phyloP scores from a whole-genome alignment of 1,140 invertebrate species.

The Bemisia tabaci region DNA sequence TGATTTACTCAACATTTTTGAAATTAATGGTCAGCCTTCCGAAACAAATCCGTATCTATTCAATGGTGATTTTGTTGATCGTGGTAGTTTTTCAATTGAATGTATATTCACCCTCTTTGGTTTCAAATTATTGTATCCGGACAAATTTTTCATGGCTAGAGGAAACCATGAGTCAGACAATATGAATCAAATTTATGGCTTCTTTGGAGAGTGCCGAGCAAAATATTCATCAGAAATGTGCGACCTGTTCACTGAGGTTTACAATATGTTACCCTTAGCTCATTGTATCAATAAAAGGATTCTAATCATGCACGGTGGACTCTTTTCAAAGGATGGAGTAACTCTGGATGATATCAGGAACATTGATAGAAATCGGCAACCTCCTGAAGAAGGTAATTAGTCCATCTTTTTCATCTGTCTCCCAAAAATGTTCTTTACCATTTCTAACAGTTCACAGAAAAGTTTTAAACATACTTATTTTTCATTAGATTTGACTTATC shows the following conservation, averaged over 20 bases:
- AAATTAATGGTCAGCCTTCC: conserved; percentile 90
- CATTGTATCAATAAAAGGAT: conserved; percentile 90
- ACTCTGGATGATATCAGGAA: conserved; percentile 80
- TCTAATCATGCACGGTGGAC: conserved; percentile 87
- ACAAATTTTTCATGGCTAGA: conserved; percentile 74
- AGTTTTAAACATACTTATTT: too few species aligned
- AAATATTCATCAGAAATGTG: conserved; percentile 93
- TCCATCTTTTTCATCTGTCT: conserved; percentile 8
- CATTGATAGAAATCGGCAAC: conserved; percentile 84
- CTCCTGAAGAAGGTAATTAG: conserved; percentile 76
- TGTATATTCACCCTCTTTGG: conserved; percentile 97
- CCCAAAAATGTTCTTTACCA: too few species aligned
- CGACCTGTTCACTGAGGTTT: conserved; percentile 95
- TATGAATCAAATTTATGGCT: conserved; percentile 99
- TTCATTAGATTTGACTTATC: too few species aligned
- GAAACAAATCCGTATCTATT: conserved; percentile 94
- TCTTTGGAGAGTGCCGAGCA: conserved; percentile 91
- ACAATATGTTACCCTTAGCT: conserved; percentile 91
- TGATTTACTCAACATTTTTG: conserved; percentile 96
- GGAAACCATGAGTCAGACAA: conserved; percentile 95
- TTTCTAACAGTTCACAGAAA: too few species aligned
- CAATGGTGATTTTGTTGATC: conserved; percentile 98
- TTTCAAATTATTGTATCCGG: conserved; percentile 91
- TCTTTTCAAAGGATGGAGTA: conserved; percentile 80
- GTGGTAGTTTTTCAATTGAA: conserved; percentile 98